Percentiles rank a stretch among this genome's conserved stretches.
Conservation (phyloP, 1,140 invertebrate genomes). For the Glossosoma conforme region DNA sequence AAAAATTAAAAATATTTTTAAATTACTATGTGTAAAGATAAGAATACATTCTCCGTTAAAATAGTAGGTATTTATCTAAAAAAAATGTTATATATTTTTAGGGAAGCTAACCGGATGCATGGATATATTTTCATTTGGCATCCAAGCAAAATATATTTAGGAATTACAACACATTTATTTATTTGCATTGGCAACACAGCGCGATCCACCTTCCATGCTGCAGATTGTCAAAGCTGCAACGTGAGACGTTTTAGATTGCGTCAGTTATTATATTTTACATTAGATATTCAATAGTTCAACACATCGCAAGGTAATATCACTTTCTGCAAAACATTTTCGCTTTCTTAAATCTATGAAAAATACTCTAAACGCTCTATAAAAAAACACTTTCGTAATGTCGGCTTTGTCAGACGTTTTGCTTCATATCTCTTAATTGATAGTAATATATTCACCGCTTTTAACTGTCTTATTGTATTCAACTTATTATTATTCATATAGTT, state of each 20-base stretch:
- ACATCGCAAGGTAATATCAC: not conserved
- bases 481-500: not conserved
- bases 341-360: not conserved
- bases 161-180: too few relatives aligned
- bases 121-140: too few relatives aligned
- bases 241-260: not conserved
- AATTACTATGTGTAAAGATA: too few relatives aligned
- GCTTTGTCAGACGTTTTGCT: not conserved
- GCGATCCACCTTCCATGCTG: constrained; percentile 3
- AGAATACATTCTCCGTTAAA: too few relatives aligned
- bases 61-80: too few relatives aligned
- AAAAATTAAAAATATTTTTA: too few relatives aligned
- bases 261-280: not conserved
- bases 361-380: not conserved
- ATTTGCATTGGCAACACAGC: too few relatives aligned
- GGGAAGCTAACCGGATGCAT: too few relatives aligned
- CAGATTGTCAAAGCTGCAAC: constrained; percentile 2
- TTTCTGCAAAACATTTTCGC: not conserved
- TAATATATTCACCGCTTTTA: not conserved
- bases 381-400: not conserved
- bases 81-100: too few relatives aligned
- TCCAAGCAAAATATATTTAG: too few relatives aligned
- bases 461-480: not conserved
- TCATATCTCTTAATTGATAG: not conserved
- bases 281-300: not conserved